phyloP scores from a whole-genome alignment of 2,797 vertebrate species.

The Caiman crocodilus region DNA sequence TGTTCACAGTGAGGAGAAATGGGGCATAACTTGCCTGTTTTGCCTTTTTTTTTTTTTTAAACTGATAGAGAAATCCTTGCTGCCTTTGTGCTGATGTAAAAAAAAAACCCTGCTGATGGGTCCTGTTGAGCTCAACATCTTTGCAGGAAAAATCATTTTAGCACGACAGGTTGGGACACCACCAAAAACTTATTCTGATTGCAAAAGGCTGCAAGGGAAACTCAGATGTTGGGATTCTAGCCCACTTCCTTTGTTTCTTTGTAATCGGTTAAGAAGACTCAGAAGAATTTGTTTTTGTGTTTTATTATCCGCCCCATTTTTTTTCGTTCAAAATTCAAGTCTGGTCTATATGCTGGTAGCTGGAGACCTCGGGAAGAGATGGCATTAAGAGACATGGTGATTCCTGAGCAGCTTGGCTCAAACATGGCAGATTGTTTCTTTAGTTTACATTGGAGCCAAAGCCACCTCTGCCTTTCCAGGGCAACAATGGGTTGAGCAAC shows the following conservation, averaged over 20 bases:
- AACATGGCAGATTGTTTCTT: background rate
- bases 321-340: background rate
- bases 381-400: background rate
- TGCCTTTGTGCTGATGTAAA: background rate
- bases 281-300: background rate
- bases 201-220: background rate
- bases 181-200: background rate
- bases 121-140: background rate
- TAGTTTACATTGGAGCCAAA: background rate
- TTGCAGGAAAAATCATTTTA: background rate
- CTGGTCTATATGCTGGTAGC: background rate
- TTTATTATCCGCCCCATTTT: background rate
- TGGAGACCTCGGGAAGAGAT: background rate
- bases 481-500: background rate
- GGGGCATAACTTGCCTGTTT: rapidly evolving
- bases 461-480: background rate
- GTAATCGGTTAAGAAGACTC: background rate
- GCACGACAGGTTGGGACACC: too few species aligned
- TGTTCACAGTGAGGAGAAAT: background rate
- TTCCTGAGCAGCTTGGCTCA: background rate
- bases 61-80: background rate
- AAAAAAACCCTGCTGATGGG: background rate
- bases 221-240: background rate
- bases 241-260: background rate
- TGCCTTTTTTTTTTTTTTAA: background rate